Percentiles rank a stretch among this genome's conserved stretches.
These are phyloP conservation scores for Acanthurus lineatus DNA, from an alignment of 2,797 vertebrate genomes.

Conservation along the genomic window DNA sequence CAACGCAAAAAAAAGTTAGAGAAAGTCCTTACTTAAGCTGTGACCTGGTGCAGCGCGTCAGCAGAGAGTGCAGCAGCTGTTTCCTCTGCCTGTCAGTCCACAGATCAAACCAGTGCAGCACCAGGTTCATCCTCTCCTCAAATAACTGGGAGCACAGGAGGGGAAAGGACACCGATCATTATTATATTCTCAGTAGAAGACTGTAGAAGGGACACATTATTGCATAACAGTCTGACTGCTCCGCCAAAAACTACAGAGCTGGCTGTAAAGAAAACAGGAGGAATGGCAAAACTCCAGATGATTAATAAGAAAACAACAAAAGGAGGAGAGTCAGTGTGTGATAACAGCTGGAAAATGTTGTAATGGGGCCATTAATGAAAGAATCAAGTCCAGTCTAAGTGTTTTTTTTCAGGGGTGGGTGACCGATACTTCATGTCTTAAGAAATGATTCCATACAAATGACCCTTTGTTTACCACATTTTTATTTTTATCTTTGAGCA, in stretches of 20 bases:
- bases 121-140: conserved; percentile 87
- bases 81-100: conserved; percentile 91
- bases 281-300: neutral
- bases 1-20: neutral
- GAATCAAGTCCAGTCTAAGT: neutral
- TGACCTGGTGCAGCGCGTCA: conserved; percentile 84
- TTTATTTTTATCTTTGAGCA: no score
- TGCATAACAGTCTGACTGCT: neutral
- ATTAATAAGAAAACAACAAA: neutral
- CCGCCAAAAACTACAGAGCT: conserved; percentile 14
- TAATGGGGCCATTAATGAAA: neutral
- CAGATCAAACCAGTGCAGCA: conserved; percentile 92
- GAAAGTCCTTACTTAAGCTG: conserved; percentile 87
- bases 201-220: neutral
- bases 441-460: no score
- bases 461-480: no score
- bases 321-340: neutral
- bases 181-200: neutral
- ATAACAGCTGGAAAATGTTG: neutral
- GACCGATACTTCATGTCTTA: no score
- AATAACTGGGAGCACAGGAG: conserved; percentile 83
- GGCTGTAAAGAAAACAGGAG: neutral
- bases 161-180: neutral
- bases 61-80: conserved; percentile 84
- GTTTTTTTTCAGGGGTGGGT: no score